Percentiles rank a stretch among this genome's conserved stretches.
Evolutionary conservation across 2,113 vertebrate species (phyloP).

Genomic region (Barbus barbus): DNA sequence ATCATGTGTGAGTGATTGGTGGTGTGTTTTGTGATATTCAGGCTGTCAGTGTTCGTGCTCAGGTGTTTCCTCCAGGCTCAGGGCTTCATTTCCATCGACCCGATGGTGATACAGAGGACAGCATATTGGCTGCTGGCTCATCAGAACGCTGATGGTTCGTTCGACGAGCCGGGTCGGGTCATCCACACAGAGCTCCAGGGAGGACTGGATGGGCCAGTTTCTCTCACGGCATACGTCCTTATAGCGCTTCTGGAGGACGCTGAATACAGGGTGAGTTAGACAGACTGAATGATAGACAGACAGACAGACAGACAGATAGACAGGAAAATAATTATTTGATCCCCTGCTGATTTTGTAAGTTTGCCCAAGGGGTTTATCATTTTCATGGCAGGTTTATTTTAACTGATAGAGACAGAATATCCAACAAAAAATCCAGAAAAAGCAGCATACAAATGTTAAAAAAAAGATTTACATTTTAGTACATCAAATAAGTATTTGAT

Average conservation of each 20-base stretch:
- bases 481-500: too few relatives aligned
- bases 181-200: conserved; percentile 85
- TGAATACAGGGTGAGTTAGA: conserved; percentile 71
- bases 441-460: too few relatives aligned
- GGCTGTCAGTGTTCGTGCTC: conserved; percentile 93
- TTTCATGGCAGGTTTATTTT: too few relatives aligned
- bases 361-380: too few relatives aligned
- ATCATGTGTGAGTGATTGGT: too few relatives aligned
- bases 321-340: too few relatives aligned
- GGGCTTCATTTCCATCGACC: conserved; percentile 80
- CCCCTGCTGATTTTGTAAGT: too few relatives aligned
- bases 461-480: too few relatives aligned
- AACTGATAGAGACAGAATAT: too few relatives aligned
- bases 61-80: conserved; percentile 88
- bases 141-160: conserved; percentile 79
- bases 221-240: conserved; percentile 86
- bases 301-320: too few relatives aligned
- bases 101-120: conserved; percentile 68
- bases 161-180: conserved; percentile 82
- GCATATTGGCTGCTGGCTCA: conserved; percentile 77
- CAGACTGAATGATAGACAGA: neutral
- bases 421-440: too few relatives aligned
- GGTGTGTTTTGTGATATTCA: conserved; percentile 54
- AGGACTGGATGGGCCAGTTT: conserved; percentile 74
- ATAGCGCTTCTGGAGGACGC: conserved; percentile 81